phyloP scores from a whole-genome alignment of 2,797 vertebrate genomes.

The Molossus molossus region DNA sequence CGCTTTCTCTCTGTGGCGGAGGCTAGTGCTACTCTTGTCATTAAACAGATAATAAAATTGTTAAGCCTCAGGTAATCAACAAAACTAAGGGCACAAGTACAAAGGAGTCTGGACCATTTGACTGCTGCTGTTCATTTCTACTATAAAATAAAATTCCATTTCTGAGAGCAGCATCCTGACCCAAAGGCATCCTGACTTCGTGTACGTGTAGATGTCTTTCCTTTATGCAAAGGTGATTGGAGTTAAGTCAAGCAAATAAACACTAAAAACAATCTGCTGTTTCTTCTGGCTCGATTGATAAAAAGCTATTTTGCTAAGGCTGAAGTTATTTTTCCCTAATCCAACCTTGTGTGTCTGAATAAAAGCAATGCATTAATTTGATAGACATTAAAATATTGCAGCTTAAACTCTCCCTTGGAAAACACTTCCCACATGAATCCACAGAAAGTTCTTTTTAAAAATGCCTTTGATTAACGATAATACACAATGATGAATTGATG shows the following conservation, averaged over 20 bases:
- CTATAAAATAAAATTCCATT: constrained; percentile 66
- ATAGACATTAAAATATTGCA: constrained; percentile 59
- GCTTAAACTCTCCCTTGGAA: constrained; percentile 25
- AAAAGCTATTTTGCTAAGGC: constrained; percentile 22
- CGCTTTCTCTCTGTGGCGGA: background rate
- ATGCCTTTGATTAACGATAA: constrained; percentile 65
- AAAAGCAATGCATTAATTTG: constrained; percentile 68
- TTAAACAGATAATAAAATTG: constrained; percentile 72
- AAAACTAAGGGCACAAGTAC: constrained; percentile 70
- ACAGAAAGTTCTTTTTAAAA: constrained; percentile 67
- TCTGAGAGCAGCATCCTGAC: constrained; percentile 22
- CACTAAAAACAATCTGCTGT: background rate
- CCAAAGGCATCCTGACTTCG: constrained; percentile 37
- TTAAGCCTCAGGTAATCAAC: constrained; percentile 71
- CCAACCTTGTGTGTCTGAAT: background rate
- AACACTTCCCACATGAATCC: background rate
- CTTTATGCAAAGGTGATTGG: constrained; percentile 35
- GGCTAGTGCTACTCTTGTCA: constrained; percentile 10
- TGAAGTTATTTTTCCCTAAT: constrained; percentile 35
- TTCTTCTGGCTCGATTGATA: constrained; percentile 1
- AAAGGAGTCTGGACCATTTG: constrained; percentile 68
- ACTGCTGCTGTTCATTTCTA: constrained; percentile 57
- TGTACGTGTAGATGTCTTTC: background rate
- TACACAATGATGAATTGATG: constrained; percentile 47
- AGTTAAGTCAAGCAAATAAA: constrained; percentile 64